Conservation (phyloP, 2,113 vertebrate species). For the Petaurus breviceps region DNA sequence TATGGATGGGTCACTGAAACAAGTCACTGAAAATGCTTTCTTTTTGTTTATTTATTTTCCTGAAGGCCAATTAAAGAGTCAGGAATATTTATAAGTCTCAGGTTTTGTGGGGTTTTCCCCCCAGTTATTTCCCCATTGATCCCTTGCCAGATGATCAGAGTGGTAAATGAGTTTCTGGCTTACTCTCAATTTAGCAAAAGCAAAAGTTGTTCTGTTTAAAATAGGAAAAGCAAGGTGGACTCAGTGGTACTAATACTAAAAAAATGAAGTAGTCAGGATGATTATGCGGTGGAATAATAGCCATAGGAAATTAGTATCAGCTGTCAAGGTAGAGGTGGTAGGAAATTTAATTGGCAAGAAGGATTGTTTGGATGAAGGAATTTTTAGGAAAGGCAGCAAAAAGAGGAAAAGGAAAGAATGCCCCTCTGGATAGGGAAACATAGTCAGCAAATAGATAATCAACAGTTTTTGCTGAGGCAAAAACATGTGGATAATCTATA, state of each 20-base stretch:
- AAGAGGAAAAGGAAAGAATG: conserved; percentile 91
- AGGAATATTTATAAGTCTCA: not conserved
- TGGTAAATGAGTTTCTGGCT: conserved; percentile 88
- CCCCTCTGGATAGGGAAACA: conserved; percentile 79
- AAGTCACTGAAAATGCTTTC: not conserved
- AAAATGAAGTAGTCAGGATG: conserved; percentile 56
- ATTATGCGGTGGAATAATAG: conserved; percentile 64
- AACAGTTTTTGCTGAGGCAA: conserved; percentile 69
- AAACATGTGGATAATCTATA: conserved; percentile 66
- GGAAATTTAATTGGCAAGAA: conserved; percentile 78
- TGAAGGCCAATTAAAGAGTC: not conserved
- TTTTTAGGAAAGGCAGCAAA: conserved; percentile 81
- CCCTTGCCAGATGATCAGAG: conserved; percentile 80
- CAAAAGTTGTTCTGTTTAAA: conserved; percentile 71
- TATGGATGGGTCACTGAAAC: conserved; percentile 25
- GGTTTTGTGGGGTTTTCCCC: not conserved
- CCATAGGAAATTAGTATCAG: conserved; percentile 84
- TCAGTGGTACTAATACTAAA: conserved; percentile 44
- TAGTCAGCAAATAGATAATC: conserved; percentile 58
- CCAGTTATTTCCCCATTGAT: conserved; percentile 68
- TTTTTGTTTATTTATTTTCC: not conserved
- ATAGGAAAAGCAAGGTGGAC: conserved; percentile 66
- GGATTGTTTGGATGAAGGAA: conserved; percentile 80
- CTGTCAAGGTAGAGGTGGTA: conserved; percentile 74
- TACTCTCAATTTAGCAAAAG: conserved; percentile 79